These are phyloP conservation scores for Octodonta nipae DNA, from an alignment of 2,888 invertebrate genomes.

Conservation along the genomic window DNA sequence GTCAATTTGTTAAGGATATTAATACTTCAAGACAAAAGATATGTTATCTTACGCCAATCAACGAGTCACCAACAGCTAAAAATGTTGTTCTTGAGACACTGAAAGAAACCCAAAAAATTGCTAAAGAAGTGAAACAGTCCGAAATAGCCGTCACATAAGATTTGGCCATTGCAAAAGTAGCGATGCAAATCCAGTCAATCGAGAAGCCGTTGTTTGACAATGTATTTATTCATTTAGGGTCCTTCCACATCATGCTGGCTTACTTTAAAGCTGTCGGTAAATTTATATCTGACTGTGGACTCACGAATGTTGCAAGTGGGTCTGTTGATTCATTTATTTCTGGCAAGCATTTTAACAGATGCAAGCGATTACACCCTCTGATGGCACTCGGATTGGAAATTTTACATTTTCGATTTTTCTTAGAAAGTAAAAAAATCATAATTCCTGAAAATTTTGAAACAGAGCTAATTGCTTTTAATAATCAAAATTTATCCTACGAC, in stretches of 20 bases:
- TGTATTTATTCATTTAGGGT: constrained; percentile 26
- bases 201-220: constrained; percentile 17
- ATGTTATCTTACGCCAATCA: constrained; percentile 19
- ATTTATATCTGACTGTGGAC: constrained; percentile 19
- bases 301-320: constrained; percentile 16
- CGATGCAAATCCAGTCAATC: constrained; percentile 14
- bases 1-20: constrained; percentile 6
- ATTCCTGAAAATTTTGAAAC: constrained; percentile 4
- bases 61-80: constrained; percentile 19
- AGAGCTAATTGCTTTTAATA: constrained; percentile 6
- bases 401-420: constrained; percentile 5
- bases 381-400: constrained; percentile 13
- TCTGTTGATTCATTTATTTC: constrained; percentile 17
- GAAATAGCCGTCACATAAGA: constrained; percentile 18
- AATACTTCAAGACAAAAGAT: constrained; percentile 6
- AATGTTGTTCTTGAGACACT: constrained; percentile 15
- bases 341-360: constrained; percentile 21
- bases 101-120: constrained; percentile 13
- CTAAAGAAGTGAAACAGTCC: constrained; percentile 10
- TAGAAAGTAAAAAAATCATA: constrained; percentile 2
- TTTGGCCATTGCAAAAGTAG: constrained; percentile 20
- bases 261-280: constrained; percentile 24
- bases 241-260: constrained; percentile 25
- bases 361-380: constrained; percentile 19
- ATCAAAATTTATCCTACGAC: constrained; percentile 2